These are phyloP conservation scores for Sylvilagus bachmani DNA, from an alignment of 2,113 vertebrate genomes.

Conservation along the genomic window DNA sequence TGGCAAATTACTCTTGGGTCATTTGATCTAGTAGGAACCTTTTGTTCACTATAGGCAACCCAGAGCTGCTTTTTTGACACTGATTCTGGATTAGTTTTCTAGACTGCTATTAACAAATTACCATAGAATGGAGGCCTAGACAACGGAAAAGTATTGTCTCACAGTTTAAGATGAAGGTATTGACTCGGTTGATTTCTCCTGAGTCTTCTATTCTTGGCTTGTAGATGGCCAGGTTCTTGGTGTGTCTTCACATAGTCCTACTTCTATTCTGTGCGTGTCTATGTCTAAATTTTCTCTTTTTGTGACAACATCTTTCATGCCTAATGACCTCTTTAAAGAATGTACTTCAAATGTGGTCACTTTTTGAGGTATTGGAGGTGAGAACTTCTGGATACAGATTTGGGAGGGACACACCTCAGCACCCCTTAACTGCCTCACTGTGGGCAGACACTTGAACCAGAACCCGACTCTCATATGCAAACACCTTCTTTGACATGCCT, in stretches of 20 bases:
- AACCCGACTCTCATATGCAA: background rate
- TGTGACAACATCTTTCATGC: background rate
- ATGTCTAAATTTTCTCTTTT: background rate
- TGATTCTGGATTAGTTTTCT: background rate
- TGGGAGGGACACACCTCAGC: background rate
- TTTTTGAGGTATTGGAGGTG: background rate
- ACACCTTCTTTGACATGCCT: background rate
- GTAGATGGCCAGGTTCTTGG: background rate
- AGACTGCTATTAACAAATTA: background rate
- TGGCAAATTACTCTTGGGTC: rapidly evolving
- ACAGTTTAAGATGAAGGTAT: background rate
- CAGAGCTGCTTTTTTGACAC: background rate
- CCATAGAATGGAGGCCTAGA: background rate
- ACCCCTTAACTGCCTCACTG: background rate
- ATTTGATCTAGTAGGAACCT: background rate
- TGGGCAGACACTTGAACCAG: background rate
- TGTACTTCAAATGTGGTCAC: background rate
- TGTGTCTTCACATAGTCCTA: background rate
- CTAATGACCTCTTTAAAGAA: background rate
- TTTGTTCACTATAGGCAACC: background rate
- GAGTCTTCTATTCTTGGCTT: background rate
- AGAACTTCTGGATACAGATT: background rate
- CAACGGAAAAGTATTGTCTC: background rate
- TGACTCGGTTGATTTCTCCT: background rate
- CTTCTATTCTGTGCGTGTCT: background rate